These are phyloP conservation scores for Lymantria monacha DNA, from an alignment of 2,888 invertebrate species.

Conservation along the genomic window DNA sequence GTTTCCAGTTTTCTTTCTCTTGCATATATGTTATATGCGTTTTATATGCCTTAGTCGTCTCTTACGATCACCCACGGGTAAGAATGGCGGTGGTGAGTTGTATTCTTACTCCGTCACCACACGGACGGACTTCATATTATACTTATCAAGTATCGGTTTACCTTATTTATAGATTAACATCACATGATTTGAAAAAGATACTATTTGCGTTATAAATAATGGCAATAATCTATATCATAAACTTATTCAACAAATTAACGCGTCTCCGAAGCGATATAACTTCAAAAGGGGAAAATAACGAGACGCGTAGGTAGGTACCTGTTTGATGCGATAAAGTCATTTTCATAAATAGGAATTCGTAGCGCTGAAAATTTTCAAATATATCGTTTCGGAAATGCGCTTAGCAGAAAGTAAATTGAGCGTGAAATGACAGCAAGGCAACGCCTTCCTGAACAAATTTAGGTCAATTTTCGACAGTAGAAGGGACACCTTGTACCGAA, in stretches of 20 bases:
- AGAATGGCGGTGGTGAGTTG: too few species aligned
- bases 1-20: too few species aligned
- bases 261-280: neutral
- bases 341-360: slow-evolving; percentile 12
- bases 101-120: too few species aligned
- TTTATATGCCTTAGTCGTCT: too few species aligned
- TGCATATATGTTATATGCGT: too few species aligned
- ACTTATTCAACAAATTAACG: neutral
- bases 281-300: slow-evolving; percentile 2
- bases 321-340: slow-evolving; percentile 5
- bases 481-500: slow-evolving; percentile 29
- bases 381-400: slow-evolving; percentile 43
- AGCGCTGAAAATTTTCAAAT: slow-evolving; percentile 27
- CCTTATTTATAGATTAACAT: too few species aligned
- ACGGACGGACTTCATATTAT: too few species aligned
- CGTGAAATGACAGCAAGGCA: slow-evolving; percentile 60
- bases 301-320: slow-evolving; percentile 3
- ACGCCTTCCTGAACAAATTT: slow-evolving; percentile 49
- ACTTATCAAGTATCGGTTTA: too few species aligned
- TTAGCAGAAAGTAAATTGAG: slow-evolving; percentile 58
- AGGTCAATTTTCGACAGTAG: slow-evolving; percentile 57
- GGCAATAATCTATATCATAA: too few species aligned
- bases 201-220: too few species aligned
- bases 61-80: too few species aligned
- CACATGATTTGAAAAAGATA: too few species aligned